Evolutionary conservation across 2,113 vertebrate genomes (phyloP).

Genomic region (Sminthopsis crassicaudata): DNA sequence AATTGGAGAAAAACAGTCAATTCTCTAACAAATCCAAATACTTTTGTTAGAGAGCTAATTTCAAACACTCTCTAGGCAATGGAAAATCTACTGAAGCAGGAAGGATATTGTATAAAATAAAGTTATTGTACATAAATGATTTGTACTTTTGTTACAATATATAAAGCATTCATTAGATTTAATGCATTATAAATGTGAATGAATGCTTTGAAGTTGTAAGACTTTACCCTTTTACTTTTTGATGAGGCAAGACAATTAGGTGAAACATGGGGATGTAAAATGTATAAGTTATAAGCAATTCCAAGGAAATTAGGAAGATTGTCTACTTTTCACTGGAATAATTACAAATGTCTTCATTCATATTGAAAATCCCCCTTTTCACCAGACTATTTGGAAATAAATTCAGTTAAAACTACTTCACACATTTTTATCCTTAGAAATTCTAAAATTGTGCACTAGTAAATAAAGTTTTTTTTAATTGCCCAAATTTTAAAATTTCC

Average conservation of each 20-base stretch:
- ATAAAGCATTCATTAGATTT: neutral
- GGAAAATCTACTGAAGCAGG: neutral
- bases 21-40: neutral
- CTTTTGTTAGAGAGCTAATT: neutral
- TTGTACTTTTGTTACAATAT: neutral
- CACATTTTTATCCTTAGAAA: neutral
- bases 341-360: neutral
- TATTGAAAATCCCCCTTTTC: neutral
- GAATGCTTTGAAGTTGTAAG: too few species aligned
- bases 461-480: too few species aligned
- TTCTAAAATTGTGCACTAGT: neutral
- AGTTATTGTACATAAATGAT: neutral
- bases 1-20: neutral
- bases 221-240: neutral
- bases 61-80: neutral
- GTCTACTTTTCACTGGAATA: neutral
- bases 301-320: too few species aligned
- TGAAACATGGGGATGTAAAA: too few species aligned
- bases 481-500: neutral
- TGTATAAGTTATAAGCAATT: neutral
- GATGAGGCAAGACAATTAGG: neutral
- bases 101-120: neutral
- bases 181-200: neutral
- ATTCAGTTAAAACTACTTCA: neutral
- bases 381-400: neutral